Base-by-base conservation (phyloP, 2,888 invertebrate genomes). In the Leptinotarsa tumamoca region DNA sequence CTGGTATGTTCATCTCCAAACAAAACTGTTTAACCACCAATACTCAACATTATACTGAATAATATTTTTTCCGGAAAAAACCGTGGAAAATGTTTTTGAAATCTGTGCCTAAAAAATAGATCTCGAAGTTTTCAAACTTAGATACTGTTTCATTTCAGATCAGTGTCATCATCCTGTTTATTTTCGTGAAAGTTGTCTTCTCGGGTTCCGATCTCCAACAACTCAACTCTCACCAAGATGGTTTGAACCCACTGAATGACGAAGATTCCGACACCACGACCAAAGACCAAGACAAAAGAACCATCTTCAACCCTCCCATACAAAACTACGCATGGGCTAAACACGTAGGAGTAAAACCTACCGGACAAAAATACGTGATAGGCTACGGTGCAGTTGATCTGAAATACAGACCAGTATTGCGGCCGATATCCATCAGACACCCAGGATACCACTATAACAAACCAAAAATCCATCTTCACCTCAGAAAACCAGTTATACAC, bases 201-300 rank as follows among this genome's bases (percentile, higher is more conserved):
- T 79, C 83, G 23, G 79, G 81, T 70, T 78, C 80, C 10, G 82
- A 84, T 78, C 69, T 80, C 69, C 78, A 81, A 76, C 77, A 83
- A 72, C 78, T 83, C 73, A 77, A 74, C 71, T 63, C 73, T n/a
- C 73, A 85, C 33, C 77, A 80, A 73, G 70, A 78, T n/a, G 80
- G 83, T 17, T 71, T 87, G 54, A 82, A 87, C 75, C 87, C 87
- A 7, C 61, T 86, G n/a, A 82, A 84, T 58, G 84, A 87, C 71
- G 80, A 84, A 61, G 79, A 83, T 68, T 23, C 71, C 27, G 81
- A 83, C 7, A 68, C 77, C 63, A 70, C 80, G 33, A 52, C 67
- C 2, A 86, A 85, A 77, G 83, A 83, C 52, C 87, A 86, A 68
- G 85, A 83, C 54, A 87, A 87, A 80, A 79, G 87, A 68, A 87